A percentile compares a stretch with the other conserved stretches of the same genome.
Conservation (phyloP, 92 coral and sea anemone genomes). For the Hydrozoanthus gracilis region DNA sequence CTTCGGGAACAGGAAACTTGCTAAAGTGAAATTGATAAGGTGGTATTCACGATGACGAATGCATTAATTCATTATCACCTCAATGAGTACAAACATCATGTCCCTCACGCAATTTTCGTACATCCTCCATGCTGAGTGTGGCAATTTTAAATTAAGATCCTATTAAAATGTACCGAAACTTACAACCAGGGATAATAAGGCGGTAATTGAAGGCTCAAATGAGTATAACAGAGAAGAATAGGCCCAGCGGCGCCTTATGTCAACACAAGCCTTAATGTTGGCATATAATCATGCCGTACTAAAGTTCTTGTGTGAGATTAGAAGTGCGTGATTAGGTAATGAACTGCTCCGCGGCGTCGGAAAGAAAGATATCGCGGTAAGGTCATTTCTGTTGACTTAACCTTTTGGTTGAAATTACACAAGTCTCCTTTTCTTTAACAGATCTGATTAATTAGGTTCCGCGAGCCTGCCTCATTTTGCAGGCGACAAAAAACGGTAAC, state of each 20-base stretch:
- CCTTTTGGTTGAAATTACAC: slow-evolving; percentile 1
- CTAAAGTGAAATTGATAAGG: slow-evolving; percentile 3
- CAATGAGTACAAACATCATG: slow-evolving; percentile 9
- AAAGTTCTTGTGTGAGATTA: neutral
- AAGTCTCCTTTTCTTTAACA: neutral
- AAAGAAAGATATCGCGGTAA: neutral
- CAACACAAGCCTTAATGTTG: neutral
- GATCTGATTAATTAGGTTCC: neutral
- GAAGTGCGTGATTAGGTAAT: neutral
- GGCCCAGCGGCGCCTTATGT: slow-evolving; percentile 15
- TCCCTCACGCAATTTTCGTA: neutral
- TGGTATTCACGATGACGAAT: neutral
- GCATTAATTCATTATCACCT: neutral
- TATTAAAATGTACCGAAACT: slow-evolving; percentile 22
- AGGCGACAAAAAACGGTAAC: neutral
- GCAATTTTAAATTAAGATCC: neutral
- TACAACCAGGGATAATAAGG: neutral
- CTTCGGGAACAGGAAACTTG: slow-evolving; percentile 4
- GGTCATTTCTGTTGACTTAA: neutral
- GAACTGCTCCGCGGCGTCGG: neutral
- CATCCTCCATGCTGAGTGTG: neutral
- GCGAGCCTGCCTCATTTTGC: neutral
- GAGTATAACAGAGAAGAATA: neutral
- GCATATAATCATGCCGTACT: neutral
- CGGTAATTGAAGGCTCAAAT: slow-evolving; percentile 1